Evolutionary conservation across 2,888 invertebrate genomes (phyloP), one percentile per base, ranked within the genome.

Genomic region (Arctia plantaginis): DNA sequence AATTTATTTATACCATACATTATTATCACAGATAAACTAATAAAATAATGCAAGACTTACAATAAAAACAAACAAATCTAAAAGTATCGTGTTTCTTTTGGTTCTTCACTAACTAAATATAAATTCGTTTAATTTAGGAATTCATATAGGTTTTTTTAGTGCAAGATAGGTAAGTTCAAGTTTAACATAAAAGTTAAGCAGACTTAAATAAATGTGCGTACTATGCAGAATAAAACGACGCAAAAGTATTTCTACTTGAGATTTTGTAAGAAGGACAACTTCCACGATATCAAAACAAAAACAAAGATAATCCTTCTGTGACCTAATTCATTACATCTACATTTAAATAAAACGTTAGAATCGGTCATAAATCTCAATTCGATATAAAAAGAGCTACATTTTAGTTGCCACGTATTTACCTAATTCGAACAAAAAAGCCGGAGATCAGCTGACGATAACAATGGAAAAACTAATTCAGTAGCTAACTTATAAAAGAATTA

Each of bases 401-500:
- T 33, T 30, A 62, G 69, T 59, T 83, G 69, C 70, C 74, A 64
- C 70, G 62, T 70, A 67, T 75, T 79, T 83, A 75, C 70, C 70
- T 64, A 74, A 77, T 77, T 83, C 67, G 83, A 83, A 83, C 79
- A 81, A 83, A 81, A 77, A 85, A 81, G 77, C 75, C 30, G 66
- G 62, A 74, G 83, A 83, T 83, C 83, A 83, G 83, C 72, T 83
- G 69, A 74, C 70, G 79, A 81, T 81, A 83, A 85, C 79, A 81
- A 81, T 79, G 81, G 77, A 78, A 75, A 79, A 79, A n/a, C n/a
- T n/a, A n/a, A n/a, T n/a, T n/a, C n/a, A n/a, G n/a, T n/a, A n/a
- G n/a, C n/a, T n/a, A n/a, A n/a, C n/a, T n/a, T n/a, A n/a, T n/a
- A n/a, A n/a, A n/a, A n/a, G n/a, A n/a, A n/a, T n/a, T n/a, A n/a